Conservation (phyloP, 1,140 invertebrate genomes). For the Ptiloglossa arizonensis region DNA sequence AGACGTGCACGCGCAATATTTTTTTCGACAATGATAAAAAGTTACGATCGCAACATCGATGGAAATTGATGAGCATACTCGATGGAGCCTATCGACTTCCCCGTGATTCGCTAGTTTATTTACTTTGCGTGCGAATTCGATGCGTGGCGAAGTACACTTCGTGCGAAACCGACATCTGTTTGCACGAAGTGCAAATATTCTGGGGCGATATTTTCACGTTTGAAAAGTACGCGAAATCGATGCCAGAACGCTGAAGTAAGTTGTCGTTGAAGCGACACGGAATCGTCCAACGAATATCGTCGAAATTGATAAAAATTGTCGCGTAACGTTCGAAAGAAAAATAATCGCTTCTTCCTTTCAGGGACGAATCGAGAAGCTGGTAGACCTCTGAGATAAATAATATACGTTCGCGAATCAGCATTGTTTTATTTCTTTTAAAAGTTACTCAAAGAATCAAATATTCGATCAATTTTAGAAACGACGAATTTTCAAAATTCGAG, state of each 20-base stretch:
- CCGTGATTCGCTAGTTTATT: conserved; percentile 21
- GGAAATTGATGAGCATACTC: neutral
- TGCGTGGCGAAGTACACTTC: neutral
- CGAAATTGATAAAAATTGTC: no score
- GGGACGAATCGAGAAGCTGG: no score
- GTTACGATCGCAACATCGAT: neutral
- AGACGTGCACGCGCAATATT: neutral
- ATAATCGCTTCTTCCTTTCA: neutral
- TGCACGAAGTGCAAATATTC: neutral
- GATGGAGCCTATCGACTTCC: neutral
- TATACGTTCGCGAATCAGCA: no score
- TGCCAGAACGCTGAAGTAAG: neutral
- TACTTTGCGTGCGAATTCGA: conserved; percentile 8
- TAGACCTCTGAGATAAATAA: no score
- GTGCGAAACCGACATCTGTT: conserved; percentile 35
- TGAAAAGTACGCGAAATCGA: neutral
- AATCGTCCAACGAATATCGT: neutral
- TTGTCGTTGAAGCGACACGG: neutral
- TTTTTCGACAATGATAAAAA: neutral
- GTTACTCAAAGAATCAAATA: no score
- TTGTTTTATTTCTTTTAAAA: no score
- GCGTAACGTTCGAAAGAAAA: neutral
- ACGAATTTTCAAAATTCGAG: no score
- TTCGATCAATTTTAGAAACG: no score
- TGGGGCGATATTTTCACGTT: neutral